phyloP scores from a whole-genome alignment of 2,797 vertebrate genomes.

The Strix occidentalis region DNA sequence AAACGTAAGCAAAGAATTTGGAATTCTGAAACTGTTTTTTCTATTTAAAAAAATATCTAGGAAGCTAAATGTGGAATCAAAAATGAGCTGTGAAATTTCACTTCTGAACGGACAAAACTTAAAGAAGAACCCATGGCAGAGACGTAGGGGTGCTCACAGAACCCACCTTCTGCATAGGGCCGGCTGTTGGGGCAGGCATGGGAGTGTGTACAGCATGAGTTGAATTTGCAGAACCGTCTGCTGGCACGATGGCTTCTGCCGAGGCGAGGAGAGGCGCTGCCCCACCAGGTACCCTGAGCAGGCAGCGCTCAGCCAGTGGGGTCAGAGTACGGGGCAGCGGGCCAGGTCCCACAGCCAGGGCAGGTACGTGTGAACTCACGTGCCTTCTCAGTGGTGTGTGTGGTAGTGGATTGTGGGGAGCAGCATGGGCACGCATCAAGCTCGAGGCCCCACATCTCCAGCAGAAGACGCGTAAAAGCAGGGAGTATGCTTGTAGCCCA shows the following conservation, averaged over 20 bases:
- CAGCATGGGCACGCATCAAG: fast-evolving
- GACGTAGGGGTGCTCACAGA: neutral
- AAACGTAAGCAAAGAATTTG: neutral
- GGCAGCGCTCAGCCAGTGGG: neutral
- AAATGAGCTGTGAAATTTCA: neutral
- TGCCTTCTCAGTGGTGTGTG: fast-evolving
- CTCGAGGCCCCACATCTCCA: fast-evolving
- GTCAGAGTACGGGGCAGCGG: fast-evolving
- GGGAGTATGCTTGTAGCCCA: neutral
- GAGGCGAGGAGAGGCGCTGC: neutral
- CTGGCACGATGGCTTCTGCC: fast-evolving
- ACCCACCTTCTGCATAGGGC: no score
- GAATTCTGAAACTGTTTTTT: neutral
- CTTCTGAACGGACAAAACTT: neutral
- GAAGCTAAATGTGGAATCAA: neutral
- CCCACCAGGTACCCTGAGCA: fast-evolving
- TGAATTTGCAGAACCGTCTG: neutral
- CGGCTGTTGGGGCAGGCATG: neutral
- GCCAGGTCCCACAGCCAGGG: neutral
- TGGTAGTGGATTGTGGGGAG: fast-evolving
- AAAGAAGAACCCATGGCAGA: neutral
- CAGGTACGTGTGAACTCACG: fast-evolving
- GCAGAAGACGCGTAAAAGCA: neutral
- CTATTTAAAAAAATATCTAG: neutral
- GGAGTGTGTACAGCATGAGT: fast-evolving